Evolutionary conservation across 2,113 vertebrate species (phyloP).

Genomic region (Bos taurus): ARS-UCD2.0 NC_037342.1:57368501-57369000

Average conservation of each 20-base stretch:
- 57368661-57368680: neutral
- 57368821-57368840: neutral
- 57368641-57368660: neutral
- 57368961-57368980: too few species aligned
- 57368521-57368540: neutral
- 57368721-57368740: neutral
- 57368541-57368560: neutral
- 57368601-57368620: neutral
- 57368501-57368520: neutral
- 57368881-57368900: too few species aligned
- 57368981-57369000: too few species aligned
- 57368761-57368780: neutral
- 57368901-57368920: too few species aligned
- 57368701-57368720: neutral
- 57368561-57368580: neutral
- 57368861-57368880: too few species aligned
- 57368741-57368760: rapidly evolving
- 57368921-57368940: too few species aligned
- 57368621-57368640: neutral
- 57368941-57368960: too few species aligned
- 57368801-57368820: neutral
- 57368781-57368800: neutral
- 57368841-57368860: neutral
- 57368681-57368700: neutral
- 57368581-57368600: neutral